phyloP scores from a whole-genome alignment of 2,113 vertebrate species.

The Martes martes region DNA sequence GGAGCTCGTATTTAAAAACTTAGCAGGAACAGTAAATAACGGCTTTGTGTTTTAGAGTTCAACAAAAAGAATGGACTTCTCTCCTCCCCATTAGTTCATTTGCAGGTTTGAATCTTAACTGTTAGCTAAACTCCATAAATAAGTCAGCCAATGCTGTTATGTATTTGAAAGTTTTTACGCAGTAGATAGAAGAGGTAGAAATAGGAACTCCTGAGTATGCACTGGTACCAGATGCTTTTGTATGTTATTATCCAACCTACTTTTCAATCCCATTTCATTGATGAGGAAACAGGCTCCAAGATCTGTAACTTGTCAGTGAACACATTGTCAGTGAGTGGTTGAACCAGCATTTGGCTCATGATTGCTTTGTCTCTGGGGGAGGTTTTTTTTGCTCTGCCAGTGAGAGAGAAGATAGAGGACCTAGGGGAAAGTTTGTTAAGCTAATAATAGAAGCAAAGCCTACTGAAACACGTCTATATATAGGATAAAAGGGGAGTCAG shows the following conservation, averaged over 20 bases:
- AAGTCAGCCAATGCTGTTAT: background rate
- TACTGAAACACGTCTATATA: background rate
- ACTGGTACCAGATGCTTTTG: background rate
- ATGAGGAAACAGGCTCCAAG: background rate
- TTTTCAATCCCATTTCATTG: background rate
- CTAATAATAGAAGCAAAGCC: constrained; percentile 45
- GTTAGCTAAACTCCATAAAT: background rate
- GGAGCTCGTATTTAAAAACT: constrained; percentile 20
- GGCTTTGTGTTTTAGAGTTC: constrained; percentile 23
- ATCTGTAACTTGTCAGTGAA: background rate
- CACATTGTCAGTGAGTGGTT: background rate
- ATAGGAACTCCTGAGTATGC: background rate
- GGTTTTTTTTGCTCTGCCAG: background rate
- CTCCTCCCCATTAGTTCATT: background rate
- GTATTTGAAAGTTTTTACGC: background rate
- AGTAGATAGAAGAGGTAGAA: constrained; percentile 6
- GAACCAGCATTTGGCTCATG: background rate
- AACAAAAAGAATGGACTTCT: background rate
- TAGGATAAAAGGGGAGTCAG: background rate
- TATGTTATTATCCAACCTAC: background rate
- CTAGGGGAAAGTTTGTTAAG: background rate
- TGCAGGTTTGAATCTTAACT: constrained; percentile 41
- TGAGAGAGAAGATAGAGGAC: background rate
- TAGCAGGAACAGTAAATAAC: constrained; percentile 33
- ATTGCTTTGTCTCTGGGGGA: background rate